Percentiles rank a stretch among this genome's conserved stretches.
Evolutionary conservation across 2,797 vertebrate species (phyloP).

Genomic region (Tamandua tetradactyla): DNA sequence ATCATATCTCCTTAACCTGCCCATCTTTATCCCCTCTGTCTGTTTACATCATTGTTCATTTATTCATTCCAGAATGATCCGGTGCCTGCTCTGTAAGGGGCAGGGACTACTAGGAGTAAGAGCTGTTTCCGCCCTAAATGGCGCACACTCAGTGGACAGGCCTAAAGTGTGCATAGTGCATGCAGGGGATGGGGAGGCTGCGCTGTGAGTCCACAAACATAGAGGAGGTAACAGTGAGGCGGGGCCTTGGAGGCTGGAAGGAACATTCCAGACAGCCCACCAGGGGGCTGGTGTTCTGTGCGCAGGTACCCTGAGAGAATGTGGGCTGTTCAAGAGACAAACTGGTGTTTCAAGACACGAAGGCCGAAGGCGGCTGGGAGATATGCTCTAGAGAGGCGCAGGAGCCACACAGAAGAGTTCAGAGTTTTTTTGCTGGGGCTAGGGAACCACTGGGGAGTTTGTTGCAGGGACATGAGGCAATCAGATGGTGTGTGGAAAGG

Average conservation of each 20-base stretch:
- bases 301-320: no score
- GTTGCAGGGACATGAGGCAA: background rate
- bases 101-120: background rate
- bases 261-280: background rate
- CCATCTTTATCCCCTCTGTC: background rate
- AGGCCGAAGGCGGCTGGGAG: background rate
- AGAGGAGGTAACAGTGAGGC: background rate
- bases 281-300: background rate
- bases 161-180: no score
- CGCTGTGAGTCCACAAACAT: no score
- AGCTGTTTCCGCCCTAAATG: background rate
- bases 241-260: no score
- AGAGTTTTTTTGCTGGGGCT: background rate
- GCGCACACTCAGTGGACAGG: no score
- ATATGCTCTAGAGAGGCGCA: background rate
- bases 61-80: background rate
- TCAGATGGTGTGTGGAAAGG: background rate
- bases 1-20: accelerated
- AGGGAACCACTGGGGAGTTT: background rate
- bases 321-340: background rate
- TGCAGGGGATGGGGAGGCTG: background rate
- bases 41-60: background rate
- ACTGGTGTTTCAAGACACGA: background rate
- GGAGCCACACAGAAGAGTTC: background rate
- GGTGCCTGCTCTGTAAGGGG: background rate